Conservation (phyloP, 2,113 vertebrate species). For the Sturnus vulgaris region DNA sequence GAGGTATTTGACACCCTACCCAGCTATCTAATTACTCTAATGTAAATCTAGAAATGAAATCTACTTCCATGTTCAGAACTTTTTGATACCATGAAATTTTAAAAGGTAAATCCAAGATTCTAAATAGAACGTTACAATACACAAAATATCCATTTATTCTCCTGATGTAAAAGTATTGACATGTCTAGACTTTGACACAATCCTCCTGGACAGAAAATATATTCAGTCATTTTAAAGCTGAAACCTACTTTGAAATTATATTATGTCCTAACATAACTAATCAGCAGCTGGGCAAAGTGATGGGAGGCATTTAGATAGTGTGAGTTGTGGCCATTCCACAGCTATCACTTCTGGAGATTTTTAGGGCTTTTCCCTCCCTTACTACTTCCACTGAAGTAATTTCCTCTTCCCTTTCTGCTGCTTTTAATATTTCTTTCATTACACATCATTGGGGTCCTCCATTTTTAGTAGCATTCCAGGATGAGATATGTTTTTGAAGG, state of each 20-base stretch:
- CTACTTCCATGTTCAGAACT: not conserved
- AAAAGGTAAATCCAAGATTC: not conserved
- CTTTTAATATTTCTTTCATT: not conserved
- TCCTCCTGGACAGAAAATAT: not conserved
- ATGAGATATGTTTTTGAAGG: not conserved
- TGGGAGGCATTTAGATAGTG: not conserved
- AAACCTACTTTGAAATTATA: not conserved
- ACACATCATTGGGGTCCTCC: not conserved
- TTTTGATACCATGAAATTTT: not conserved
- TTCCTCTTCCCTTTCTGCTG: not conserved
- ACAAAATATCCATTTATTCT: not conserved
- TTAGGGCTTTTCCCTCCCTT: not conserved
- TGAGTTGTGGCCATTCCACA: not conserved
- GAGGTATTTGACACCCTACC: not conserved
- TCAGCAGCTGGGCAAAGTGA: not conserved
- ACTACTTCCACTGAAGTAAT: not conserved
- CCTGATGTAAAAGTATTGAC: not conserved
- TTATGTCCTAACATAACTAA: not conserved
- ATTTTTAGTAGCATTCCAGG: not conserved
- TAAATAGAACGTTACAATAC: not conserved
- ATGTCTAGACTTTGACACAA: not conserved
- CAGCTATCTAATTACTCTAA: not conserved
- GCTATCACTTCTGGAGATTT: not conserved
- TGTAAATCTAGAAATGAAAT: not conserved
- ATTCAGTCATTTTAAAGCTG: not conserved